Percentiles rank a stretch among this genome's conserved stretches.
Evolutionary conservation across 1,140 invertebrate genomes (phyloP).

Genomic region (Drosophila jambulina): DNA sequence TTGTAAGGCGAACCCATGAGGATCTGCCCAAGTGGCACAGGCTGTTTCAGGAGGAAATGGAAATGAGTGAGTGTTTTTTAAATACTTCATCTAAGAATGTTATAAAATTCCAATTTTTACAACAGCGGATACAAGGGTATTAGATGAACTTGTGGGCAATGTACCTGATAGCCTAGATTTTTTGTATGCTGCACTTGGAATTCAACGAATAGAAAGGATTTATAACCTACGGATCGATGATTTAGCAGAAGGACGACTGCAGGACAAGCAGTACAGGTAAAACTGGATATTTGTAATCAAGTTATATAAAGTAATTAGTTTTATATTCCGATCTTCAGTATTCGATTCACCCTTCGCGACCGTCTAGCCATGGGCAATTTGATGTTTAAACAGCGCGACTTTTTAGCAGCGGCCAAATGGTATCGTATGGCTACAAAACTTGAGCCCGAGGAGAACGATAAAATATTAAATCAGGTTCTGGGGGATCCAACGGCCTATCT

Average conservation of each 20-base stretch:
- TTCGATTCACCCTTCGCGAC: conserved; percentile 31
- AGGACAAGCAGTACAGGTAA: conserved; percentile 21
- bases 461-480: conserved; percentile 10
- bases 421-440: conserved; percentile 34
- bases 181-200: conserved; percentile 8
- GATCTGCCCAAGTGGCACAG: conserved; percentile 53
- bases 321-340: background rate
- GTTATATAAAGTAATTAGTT: background rate
- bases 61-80: background rate
- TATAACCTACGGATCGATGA: conserved; percentile 17
- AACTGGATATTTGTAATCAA: background rate
- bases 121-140: background rate
- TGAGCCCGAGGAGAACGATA: background rate
- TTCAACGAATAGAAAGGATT: conserved; percentile 16
- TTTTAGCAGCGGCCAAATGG: conserved; percentile 40
- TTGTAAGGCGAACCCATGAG: conserved; percentile 43
- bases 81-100: no score
- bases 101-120: no score
- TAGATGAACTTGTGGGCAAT: conserved; percentile 5
- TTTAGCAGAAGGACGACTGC: conserved; percentile 16
- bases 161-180: conserved; percentile 12
- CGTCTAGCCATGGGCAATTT: conserved; percentile 36
- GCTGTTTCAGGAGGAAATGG: conserved; percentile 6
- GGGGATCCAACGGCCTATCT: conserved; percentile 9
- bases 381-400: conserved; percentile 30